Base-by-base conservation (phyloP, 2,797 vertebrate genomes). In the Lepilemur ruficaudatus region DNA sequence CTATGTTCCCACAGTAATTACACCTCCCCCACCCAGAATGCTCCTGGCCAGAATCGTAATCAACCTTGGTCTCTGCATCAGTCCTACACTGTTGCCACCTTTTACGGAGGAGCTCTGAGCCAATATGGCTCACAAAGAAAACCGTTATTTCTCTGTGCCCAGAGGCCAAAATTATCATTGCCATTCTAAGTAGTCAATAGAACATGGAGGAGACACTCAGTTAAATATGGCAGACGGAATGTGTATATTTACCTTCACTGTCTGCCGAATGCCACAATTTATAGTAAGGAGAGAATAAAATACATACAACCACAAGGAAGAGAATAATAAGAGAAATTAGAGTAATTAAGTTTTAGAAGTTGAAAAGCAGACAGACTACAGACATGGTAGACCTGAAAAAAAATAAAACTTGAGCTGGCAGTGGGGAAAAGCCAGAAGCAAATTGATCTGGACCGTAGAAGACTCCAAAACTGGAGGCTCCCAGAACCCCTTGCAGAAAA, bases 161-260 rank as follows among this genome's bases (percentile, higher is more conserved):
- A 61, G 76, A 95, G 25, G 15, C 43, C 61, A 50, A 75, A 88
- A 79, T 48, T 32, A 88, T n/a, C 85, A 79, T 28, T 92, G 46
- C 22, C 63, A 86, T 91, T 91, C 89, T 92, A 90, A 95, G 12
- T 78, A 32, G 48, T 85, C 59, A 69, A 48, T 78, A 81, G 90
- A 57, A 81, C 12, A 32, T 59, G 1, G 7, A 88, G 48, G 23
- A 63, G 50, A 48, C 23, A 32, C 35, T 81, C 61, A 28, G 75
- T 57, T 90, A 81, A 59, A 50, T 7, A 3, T 52, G 46, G 23
- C 28, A 75, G 17, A 41, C 28, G 79, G 23, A 70, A 91, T 38
- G 38, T n/a, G 1, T 67, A 22, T 76, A 61, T 94, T 93, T 75
- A 76, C 30, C n/a, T 86, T 22, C 23, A 65, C 52, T 92, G 25